Evolutionary conservation across 2,797 vertebrate genomes (phyloP).

Genomic region (Chelmon rostratus): DNA sequence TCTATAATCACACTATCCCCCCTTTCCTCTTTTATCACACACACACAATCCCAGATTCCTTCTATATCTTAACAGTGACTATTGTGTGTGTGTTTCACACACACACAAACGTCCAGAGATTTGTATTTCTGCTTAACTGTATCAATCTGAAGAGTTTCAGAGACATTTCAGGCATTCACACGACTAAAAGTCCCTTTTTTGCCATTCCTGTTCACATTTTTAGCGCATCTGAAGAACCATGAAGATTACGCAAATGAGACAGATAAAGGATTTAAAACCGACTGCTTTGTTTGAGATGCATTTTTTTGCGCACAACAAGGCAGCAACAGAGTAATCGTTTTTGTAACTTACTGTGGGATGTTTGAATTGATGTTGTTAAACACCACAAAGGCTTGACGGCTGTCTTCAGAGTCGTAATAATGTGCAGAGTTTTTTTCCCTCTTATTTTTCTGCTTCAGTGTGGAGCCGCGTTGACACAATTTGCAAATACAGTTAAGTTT

Average conservation of each 20-base stretch:
- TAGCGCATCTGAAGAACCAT: background rate
- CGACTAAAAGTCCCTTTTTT: background rate
- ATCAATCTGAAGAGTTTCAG: conserved; percentile 6
- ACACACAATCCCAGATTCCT: background rate
- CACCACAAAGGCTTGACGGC: conserved; percentile 5
- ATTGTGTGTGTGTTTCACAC: conserved; percentile 10
- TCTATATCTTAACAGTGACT: conserved; percentile 17
- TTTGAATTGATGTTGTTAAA: conserved; percentile 35
- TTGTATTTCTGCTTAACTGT: background rate
- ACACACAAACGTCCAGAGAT: background rate
- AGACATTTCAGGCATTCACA: conserved; percentile 11
- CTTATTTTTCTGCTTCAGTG: conserved; percentile 7
- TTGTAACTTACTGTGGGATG: conserved; percentile 29
- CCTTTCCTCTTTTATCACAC: conserved; percentile 39
- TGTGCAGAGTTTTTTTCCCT: background rate
- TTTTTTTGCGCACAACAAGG: conserved; percentile 11
- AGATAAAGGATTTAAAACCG: conserved; percentile 23
- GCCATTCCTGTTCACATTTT: conserved; percentile 15
- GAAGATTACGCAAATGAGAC: conserved; percentile 49
- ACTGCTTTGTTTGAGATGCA: conserved; percentile 35
- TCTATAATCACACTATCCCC: conserved; percentile 22
- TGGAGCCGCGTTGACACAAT: conserved; percentile 11
- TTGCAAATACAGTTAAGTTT: conserved; percentile 10
- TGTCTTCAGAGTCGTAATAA: conserved; percentile 29
- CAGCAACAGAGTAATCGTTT: conserved; percentile 6